phyloP scores from a whole-genome alignment of 2,797 vertebrate species.

The Pangasius sanitwongsei region DNA sequence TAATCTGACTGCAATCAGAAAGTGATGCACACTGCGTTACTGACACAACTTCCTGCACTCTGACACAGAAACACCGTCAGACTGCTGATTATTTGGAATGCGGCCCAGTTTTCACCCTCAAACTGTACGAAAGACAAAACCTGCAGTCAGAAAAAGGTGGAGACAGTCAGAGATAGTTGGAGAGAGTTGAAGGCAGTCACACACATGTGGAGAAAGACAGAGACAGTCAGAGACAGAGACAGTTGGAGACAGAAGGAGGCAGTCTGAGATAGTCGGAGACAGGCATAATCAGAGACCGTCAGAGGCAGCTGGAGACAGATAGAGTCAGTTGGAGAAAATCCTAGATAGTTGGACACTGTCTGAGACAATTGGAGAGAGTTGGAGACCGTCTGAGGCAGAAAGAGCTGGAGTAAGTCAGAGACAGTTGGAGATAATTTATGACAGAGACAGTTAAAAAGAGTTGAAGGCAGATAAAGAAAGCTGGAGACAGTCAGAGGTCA shows the following conservation, averaged over 20 bases:
- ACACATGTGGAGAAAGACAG: neutral
- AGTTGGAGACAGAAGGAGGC: neutral
- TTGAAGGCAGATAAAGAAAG: neutral
- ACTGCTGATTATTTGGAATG: neutral
- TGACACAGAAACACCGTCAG: neutral
- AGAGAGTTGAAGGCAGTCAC: neutral
- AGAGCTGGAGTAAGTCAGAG: neutral
- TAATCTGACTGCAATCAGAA: neutral
- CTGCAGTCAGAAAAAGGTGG: neutral
- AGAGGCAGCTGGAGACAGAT: neutral
- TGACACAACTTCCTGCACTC: slow-evolving; percentile 4
- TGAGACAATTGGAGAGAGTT: neutral
- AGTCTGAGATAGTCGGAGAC: neutral
- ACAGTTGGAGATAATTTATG: neutral
- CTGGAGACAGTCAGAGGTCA: neutral
- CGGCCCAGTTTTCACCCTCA: neutral
- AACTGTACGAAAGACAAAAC: neutral
- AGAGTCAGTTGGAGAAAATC: too few relatives aligned
- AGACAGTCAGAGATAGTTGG: neutral
- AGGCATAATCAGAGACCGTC: neutral
- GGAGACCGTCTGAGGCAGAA: neutral
- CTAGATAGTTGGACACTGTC: neutral
- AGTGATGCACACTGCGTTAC: neutral
- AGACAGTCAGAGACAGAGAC: neutral
- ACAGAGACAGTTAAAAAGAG: too few relatives aligned